Base-by-base conservation (phyloP, 1,140 invertebrate genomes). In the Camponotus floridanus region DNA sequence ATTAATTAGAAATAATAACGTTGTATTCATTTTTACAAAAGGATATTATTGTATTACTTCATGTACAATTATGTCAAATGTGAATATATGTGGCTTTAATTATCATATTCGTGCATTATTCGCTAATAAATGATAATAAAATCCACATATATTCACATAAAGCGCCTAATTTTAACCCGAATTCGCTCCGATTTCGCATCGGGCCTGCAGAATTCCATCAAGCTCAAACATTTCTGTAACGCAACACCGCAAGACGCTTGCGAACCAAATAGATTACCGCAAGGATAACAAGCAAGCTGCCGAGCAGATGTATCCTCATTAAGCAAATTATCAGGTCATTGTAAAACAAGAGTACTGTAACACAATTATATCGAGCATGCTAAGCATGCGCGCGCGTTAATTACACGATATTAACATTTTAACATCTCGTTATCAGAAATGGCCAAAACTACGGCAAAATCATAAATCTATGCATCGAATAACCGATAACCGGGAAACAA, bases 401-500 rank as follows among this genome's bases (percentile, higher is more conserved):
- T 59, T 39, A 59, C 13, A 39, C 55, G 13, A 79, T 33, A 51
- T 79, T 26, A 36, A 67, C n/a, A n/a, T n/a, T n/a, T n/a, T n/a
- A n/a, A 31, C 62, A 67, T 11, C 21, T 55, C n/a, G 18, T 26
- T 39, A 36, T 64, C 61, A 26, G 39, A 83, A 61, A 74, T 48
- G 68, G 26, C 21, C 39, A 81, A 71, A 45, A 8, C 55, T 45
- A 73, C 11, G 7, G 55, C 73, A 73, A 39, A 73, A 83, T 42
- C 79, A 74, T 74, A 83, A 83, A 83, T 83, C 51, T 74, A 26
- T 59, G 51, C 73, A 62, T 61, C 68, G 31, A 83, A 73, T 81
- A 81, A 81, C 79, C 79, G 45, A 74, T 83, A 83, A 83, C 68
- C 51, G 13, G 68, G 73, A 83, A 73, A 83, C 57, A 74, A 83